phyloP scores from a whole-genome alignment of 2,888 invertebrate species.

The Aleiodes leptofemur region DNA sequence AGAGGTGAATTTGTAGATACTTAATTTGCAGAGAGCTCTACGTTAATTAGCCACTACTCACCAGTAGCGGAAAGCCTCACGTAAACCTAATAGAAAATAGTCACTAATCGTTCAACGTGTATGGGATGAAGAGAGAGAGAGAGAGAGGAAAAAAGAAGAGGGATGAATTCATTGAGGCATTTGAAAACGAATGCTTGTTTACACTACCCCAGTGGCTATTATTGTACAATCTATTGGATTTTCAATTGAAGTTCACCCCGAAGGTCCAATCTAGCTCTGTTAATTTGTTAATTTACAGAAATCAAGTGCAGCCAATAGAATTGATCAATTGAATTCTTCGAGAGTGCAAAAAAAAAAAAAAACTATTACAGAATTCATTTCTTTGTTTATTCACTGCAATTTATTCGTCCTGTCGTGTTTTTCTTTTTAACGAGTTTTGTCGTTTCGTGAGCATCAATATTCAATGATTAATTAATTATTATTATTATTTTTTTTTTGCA shows the following conservation, averaged over 20 bases:
- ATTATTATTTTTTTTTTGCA: too few species aligned
- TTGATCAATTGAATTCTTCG: constrained; percentile 1
- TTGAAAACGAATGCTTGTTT: constrained; percentile 28
- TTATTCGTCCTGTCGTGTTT: too few species aligned
- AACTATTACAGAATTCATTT: too few species aligned
- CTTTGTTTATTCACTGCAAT: too few species aligned
- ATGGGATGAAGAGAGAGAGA: too few species aligned
- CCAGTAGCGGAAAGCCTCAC: not conserved
- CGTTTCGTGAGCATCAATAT: too few species aligned
- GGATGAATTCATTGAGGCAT: not conserved
- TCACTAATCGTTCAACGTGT: constrained; percentile 18
- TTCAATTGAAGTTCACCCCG: not conserved
- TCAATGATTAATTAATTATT: too few species aligned
- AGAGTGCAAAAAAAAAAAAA: not conserved
- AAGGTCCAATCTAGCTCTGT: constrained; percentile 1
- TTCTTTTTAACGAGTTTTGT: too few species aligned
- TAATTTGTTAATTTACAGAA: constrained; percentile 21
- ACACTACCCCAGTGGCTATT: constrained; percentile 12
- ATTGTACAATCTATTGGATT: constrained; percentile 25
- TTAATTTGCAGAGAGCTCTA: too few species aligned
- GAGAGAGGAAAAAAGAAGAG: not conserved
- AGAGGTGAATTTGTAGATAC: too few species aligned
- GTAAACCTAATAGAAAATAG: constrained; percentile 3
- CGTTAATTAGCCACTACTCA: not conserved
- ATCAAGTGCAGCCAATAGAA: constrained; percentile 3